Base-by-base conservation (phyloP, 2,113 vertebrate species). In the Etheostoma cragini region DNA sequence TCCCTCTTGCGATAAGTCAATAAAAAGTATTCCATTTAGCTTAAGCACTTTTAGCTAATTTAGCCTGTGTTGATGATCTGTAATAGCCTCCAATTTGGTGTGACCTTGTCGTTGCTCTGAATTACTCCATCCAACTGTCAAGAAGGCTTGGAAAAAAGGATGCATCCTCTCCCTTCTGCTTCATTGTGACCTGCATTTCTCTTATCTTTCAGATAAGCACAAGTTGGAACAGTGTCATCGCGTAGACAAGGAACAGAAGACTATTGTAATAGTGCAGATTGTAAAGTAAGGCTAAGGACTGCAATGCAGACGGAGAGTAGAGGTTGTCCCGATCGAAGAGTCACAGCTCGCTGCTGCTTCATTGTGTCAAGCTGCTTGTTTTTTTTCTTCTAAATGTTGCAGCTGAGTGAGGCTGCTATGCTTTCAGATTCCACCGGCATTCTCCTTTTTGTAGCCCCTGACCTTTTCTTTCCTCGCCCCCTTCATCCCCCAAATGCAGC, bases 301-400 rank as follows among this genome's bases (percentile, higher is more conserved):
- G 89, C 91, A 93, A 84, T 93, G 90, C 91, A 92, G 86, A 84
- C 72, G 30, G 61, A 63, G 80, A 72, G 66, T 63, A 65, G 74
- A 68, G 74, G 49, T 71, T 85, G 68, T 86, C 76, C 71, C 58
- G 68, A 87, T 78, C 58, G 46, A 76, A 81, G 83, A 80, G 80
- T 79, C 79, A 35, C 72, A 70, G 69, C 72, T 61, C 24, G 15
- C 86, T 91, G 88, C 88, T 87, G 87, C 76, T 88, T 73, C 57
- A 33, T 14, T 66, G 67, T 76, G 64, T 77, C 30, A 84, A 85
- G 66, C 80, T 61, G 76, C 58, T 30, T 63, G 22, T 35, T 35
- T 56, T 72, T 72, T 47, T 17, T 42, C 16, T 42, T 33, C 57
- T 57, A 4, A 67, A 68, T 69, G 72, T 78, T 87, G 76, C 86